phyloP scores from a whole-genome alignment of 64 coral and sea anemone species.

The Pachyseris speciosa region DNA sequence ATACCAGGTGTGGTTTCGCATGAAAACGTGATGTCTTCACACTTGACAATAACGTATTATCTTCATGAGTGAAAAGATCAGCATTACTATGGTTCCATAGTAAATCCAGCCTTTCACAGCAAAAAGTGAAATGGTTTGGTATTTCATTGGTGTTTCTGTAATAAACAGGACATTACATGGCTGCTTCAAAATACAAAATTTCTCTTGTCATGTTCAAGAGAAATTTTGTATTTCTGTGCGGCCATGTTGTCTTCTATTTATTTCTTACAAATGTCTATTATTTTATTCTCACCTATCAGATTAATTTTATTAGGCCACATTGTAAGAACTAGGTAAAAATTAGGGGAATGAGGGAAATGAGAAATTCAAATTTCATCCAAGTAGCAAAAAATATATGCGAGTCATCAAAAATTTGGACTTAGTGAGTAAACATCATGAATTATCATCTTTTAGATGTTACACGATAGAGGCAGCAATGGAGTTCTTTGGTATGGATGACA shows the following conservation, averaged over 20 bases:
- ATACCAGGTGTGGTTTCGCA: neutral
- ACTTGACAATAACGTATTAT: neutral
- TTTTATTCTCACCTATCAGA: too few species aligned
- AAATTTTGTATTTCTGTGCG: neutral
- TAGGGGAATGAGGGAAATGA: neutral
- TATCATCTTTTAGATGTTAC: neutral
- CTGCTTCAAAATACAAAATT: too few species aligned
- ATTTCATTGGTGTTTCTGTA: too few species aligned
- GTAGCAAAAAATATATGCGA: neutral
- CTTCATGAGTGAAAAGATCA: neutral
- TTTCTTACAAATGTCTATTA: too few species aligned
- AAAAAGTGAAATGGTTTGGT: too few species aligned
- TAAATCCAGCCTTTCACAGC: too few species aligned
- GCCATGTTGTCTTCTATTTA: too few species aligned
- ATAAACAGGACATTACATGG: too few species aligned
- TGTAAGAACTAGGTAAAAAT: neutral
- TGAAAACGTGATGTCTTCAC: neutral
- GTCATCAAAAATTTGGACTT: neutral
- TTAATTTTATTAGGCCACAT: too few species aligned
- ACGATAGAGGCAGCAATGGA: neutral
- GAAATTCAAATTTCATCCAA: neutral
- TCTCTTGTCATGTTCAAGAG: too few species aligned
- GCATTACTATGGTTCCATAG: neutral
- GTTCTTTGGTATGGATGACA: slow-evolving; percentile 1
- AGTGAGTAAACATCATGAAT: neutral